Base-by-base conservation (phyloP, 2,797 vertebrate species). In the Myotis myotis region DNA sequence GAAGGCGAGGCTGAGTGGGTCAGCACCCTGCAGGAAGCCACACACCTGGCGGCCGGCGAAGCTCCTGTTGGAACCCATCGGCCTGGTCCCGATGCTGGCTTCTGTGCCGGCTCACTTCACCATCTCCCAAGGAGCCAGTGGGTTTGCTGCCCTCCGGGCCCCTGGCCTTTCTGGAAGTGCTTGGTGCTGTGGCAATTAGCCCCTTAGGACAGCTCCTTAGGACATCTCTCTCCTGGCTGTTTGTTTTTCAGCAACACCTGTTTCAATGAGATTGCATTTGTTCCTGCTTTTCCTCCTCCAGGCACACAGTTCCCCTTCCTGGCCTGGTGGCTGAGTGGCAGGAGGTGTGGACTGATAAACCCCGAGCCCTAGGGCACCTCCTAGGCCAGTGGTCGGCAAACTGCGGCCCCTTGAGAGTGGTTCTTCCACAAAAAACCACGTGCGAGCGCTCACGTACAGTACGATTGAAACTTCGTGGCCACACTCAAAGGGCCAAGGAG, bases 11-110 rank as follows among this genome's bases (percentile, higher is more conserved):
- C 66, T 33, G 0, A 83, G 55, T 20, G 55, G 60, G 12, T 53
- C 78, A 36, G 28, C 5, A 22, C 11, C 76, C 28, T 41, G 38
- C 25, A 0, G 6, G 38, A 44, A 36, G 38, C 33, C 64, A n/a
- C 2, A 4, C 7, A n/a, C 2, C 1, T 28, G 41, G n/a, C 0
- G 0, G 2, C 3, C 33, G 72, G 44, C 25, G 55, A 41, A 15
- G 41, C 30, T 30, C 55, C 19, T 4, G 1, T 51, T 44, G 57
- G 57, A 75, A 33, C 28, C 3, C 22, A 66, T 55, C 22, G 8
- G 33, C 13, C 36, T 1, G 16, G 53, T 19, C 28, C 62, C 30
- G 51, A 51, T 6, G 2, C 57, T 15, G 36, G 47, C 9, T 66
- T 74, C 78, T 70, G 13, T 6, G 8, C 20, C 17, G 1, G 33